Base-by-base conservation (phyloP, 2,797 vertebrate species). In the Gallinago stenura region DNA sequence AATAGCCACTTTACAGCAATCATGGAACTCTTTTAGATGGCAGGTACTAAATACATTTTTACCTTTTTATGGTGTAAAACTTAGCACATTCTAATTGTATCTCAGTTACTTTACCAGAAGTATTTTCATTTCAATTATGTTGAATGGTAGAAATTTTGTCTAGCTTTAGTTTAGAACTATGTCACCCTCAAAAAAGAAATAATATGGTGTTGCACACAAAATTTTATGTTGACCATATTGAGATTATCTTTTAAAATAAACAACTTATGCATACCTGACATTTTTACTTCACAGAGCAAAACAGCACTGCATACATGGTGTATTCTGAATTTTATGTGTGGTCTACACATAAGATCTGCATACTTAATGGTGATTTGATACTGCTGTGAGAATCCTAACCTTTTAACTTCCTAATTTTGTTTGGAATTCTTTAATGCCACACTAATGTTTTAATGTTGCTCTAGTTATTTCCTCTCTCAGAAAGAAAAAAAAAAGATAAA, bases 401-500 rank as follows among this genome's bases (percentile, higher is more conserved):
- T 86, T 39, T 71, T n/a, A 8, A 75, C 50, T 92, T 95, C 83
- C 37, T 69, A 86, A 61, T 83, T 94, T 37, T 61, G 16, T 62
- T 62, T 79, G 53, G 72, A 88, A 76, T 76, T 91, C n/a, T 83
- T 81, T 72, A 93, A 75, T 64, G 30, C 30, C 30, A 28, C 6
- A 31, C 41, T 10, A 65, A 83, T 58, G 24, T 82, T 88, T 75
- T 61, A 22, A 62, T 78, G 61, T 85, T 92, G 39, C 33, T 92
- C 4, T 81, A 39, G 17, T 93, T 94, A 91, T 66, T 91, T 84
- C 33, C 21, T 57, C 43, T 82, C 58, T 65, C 77, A 66, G 73
- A 93, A 79, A 83, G 58, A 89, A 89, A 70, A 39, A 70, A 39
- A 84, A 95, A 88, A 94, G 81, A 93, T 37, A 89, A 96, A 62